Evolutionary conservation across 2,888 invertebrate genomes (phyloP).

Genomic region (Branchipolynoe longqiensis): DNA sequence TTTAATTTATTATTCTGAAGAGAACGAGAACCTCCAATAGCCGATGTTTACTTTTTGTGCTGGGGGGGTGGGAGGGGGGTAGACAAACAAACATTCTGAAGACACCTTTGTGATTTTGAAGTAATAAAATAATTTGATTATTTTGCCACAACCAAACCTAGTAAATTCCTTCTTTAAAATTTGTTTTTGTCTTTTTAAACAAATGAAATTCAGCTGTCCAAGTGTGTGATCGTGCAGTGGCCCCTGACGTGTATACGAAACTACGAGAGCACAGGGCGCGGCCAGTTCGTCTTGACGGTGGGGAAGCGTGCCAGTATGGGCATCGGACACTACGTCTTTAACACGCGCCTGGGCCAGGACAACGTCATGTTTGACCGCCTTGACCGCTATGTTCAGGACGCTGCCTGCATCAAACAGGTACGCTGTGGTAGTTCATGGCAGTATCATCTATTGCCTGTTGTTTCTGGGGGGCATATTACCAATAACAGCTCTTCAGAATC

Average conservation of each 20-base stretch:
- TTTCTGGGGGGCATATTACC: neutral
- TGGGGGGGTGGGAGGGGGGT: too few species aligned
- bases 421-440: too few species aligned
- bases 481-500: too few species aligned
- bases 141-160: too few species aligned
- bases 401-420: slow-evolving; percentile 62
- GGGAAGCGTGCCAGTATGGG: slow-evolving; percentile 80
- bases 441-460: neutral
- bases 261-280: slow-evolving; percentile 77
- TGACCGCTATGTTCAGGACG: slow-evolving; percentile 77
- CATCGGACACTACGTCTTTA: slow-evolving; percentile 78
- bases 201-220: slow-evolving; percentile 76
- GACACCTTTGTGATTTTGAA: too few species aligned
- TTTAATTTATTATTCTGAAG: too few species aligned
- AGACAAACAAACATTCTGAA: too few species aligned
- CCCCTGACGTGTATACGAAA: slow-evolving; percentile 79
- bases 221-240: slow-evolving; percentile 79
- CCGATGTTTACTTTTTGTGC: too few species aligned
- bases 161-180: too few species aligned
- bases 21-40: too few species aligned
- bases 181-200: too few species aligned
- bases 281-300: slow-evolving; percentile 78
- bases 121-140: too few species aligned
- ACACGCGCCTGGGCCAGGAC: slow-evolving; percentile 74
- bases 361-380: slow-evolving; percentile 76